These are phyloP conservation scores for Diogma glabrata DNA, from an alignment of 2,888 invertebrate species.

Conservation along the genomic window DNA sequence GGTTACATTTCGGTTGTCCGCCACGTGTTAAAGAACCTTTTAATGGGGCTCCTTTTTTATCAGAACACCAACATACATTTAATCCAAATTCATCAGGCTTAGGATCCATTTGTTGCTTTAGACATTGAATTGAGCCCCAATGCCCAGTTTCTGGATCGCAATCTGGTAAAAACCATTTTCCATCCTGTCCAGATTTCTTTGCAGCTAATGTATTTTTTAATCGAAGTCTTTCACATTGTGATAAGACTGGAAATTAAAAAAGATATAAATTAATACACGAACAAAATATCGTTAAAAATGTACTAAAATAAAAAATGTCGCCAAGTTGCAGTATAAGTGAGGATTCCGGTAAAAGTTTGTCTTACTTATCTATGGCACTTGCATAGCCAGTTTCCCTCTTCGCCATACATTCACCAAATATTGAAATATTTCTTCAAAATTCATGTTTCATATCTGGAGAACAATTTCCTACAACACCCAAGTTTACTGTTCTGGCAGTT, in stretches of 20 bases:
- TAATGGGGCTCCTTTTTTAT: conserved; percentile 65
- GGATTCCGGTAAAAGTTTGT: too few species aligned
- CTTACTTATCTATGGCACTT: too few species aligned
- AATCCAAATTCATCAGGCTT: conserved; percentile 27
- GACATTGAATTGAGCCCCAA: conserved; percentile 75
- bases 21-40: conserved; percentile 71
- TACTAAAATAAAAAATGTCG: too few species aligned
- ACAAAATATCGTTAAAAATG: neutral
- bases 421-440: too few species aligned
- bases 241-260: conserved; percentile 44
- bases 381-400: too few species aligned
- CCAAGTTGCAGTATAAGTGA: too few species aligned
- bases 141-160: conserved; percentile 60
- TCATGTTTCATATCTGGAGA: too few species aligned
- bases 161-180: conserved; percentile 54
- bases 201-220: conserved; percentile 66
- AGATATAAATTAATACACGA: neutral
- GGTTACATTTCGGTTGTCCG: conserved; percentile 64
- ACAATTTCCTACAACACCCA: too few species aligned
- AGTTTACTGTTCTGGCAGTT: too few species aligned
- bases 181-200: conserved; percentile 44
- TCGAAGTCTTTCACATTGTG: conserved; percentile 67
- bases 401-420: too few species aligned
- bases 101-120: conserved; percentile 32
- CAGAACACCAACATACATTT: conserved; percentile 82